Evolutionary conservation across 2,113 vertebrate species (phyloP), one percentile per base, ranked within the genome.

Genomic region (Pholis gunnellus): DNA sequence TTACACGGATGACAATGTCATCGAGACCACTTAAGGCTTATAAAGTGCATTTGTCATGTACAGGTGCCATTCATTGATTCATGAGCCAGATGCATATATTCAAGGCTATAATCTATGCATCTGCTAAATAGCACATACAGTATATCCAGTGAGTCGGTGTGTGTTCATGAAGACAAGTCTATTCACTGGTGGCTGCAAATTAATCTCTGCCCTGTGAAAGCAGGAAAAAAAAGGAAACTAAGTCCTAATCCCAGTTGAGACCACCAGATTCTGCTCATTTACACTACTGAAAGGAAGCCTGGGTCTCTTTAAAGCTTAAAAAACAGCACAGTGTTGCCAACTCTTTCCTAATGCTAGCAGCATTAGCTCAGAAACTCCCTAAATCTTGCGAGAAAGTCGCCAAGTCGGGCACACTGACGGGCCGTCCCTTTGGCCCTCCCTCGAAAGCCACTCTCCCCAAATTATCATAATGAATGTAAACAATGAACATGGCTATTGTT

Each of bases 181-280:
- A 44, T 75, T 75, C 40, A 54, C 22, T 46, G n/a, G 18, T 56
- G 59, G 34, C 27, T 69, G 36, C 60, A 40, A 64, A 57, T 52
- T 2, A 67, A 80, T 66, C 56, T 75, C 29, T n/a, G 6, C 25
- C 34, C 4, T 38, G 13, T 31, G 20, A 72, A 67, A 9, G 22
- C 9, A 65, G 15, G 6, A 63, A 40, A 18, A 68, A 52, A 60
- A 38, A 65, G 4, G 17, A 80, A 80, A 60, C 5, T 11, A 44
- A 29, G 6, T 72, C 36, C 69, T 52, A 71, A 79, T 82, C 50
- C 13, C 36, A 56, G 52, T 54, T 36, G 31, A 40, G 18, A 34
- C 9, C 4, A 46, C 8, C 22, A 63, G 13, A 77, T 34, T 46
- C 2, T 56, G 44, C 36, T 71, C 15, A 38, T 48, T 73, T 44